Evolutionary conservation across 2,888 invertebrate genomes (phyloP), one percentile per base, ranked within the genome.

Genomic region (Rhimphoctona megacephalus): DNA sequence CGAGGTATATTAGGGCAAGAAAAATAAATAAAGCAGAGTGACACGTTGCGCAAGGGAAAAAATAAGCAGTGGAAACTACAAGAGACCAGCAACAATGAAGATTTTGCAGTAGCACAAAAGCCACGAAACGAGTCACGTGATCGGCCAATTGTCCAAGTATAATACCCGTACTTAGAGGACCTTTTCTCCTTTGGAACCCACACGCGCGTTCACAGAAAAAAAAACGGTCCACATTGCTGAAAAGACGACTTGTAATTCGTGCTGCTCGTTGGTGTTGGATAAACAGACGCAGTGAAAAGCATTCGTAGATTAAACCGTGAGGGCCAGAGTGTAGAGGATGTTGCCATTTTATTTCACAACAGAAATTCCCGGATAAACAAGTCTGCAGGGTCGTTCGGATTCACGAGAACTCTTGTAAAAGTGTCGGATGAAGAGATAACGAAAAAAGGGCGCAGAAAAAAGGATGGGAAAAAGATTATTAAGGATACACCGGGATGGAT

Each of bases 291-390:
- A 39, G 67, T n/a, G 36, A 46, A 43, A 70, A 83, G 70, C 43
- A 78, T 72, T 49, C 36, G n/a, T 39, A 81, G 73, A 78, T 81
- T 74, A 74, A 43, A 78, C 78, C 66, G 61, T 61, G 17, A 78
- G 72, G 36, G 66, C 14, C 73, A 69, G 74, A 72, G 46, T 36
- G 39, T 36, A 43, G 30, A 25, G n/a, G 14, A 33, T 52, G 17
- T 49, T 30, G 17, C 46, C 49, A 14, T 79, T 79, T 82, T 79
- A 69, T 70, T 69, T 69, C 33, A 57, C 33, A 30, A 19, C 61
- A 69, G 76, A 70, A 46, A 72, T 49, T 49, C 11, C 22, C 54
- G 39, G 39, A 57, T 66, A 25, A 81, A 76, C 66, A 36, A 69
- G 39, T 72, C 19, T n/a, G 36, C 72, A 22, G 54, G 43, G 19